Evolutionary conservation across 2,113 vertebrate species (phyloP).

Genomic region (Petrocephalus zakoni): DNA sequence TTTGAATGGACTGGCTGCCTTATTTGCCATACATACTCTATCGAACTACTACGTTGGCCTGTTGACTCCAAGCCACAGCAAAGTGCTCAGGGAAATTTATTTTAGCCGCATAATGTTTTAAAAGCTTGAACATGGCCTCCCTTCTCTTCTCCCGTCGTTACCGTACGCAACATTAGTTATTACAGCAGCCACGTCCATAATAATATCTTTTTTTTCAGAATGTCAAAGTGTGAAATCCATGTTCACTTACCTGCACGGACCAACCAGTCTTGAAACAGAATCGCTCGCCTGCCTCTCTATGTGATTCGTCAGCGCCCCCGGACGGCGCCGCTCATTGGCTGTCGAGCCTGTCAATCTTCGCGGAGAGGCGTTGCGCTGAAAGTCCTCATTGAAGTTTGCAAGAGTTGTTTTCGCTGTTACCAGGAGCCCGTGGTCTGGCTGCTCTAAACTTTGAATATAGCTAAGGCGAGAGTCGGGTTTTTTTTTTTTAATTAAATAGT

Average conservation of each 20-base stretch:
- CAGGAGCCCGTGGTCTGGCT: background rate
- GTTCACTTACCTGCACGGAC: constrained; percentile 72
- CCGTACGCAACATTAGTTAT: background rate
- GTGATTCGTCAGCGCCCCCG: constrained; percentile 50
- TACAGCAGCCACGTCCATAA: background rate
- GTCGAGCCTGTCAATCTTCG: constrained; percentile 40
- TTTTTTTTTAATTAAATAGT: background rate
- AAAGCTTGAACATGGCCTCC: background rate
- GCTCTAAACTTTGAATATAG: background rate
- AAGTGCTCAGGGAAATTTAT: constrained; percentile 12
- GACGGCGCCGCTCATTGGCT: constrained; percentile 46
- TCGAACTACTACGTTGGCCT: constrained; percentile 39
- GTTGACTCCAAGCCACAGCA: constrained; percentile 43
- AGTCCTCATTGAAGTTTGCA: constrained; percentile 34
- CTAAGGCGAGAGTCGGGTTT: background rate
- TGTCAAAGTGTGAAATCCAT: constrained; percentile 50
- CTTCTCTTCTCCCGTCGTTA: background rate
- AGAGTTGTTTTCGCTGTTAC: constrained; percentile 24
- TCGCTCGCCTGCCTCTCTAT: constrained; percentile 52
- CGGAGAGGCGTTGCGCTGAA: constrained; percentile 32
- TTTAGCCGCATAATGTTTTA: background rate
- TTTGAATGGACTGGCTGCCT: background rate
- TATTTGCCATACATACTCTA: background rate
- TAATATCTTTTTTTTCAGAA: constrained; percentile 18
- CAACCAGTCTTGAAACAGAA: constrained; percentile 69